phyloP scores from a whole-genome alignment of 2,888 invertebrate genomes.

The Aspidiotus rigidus region DNA sequence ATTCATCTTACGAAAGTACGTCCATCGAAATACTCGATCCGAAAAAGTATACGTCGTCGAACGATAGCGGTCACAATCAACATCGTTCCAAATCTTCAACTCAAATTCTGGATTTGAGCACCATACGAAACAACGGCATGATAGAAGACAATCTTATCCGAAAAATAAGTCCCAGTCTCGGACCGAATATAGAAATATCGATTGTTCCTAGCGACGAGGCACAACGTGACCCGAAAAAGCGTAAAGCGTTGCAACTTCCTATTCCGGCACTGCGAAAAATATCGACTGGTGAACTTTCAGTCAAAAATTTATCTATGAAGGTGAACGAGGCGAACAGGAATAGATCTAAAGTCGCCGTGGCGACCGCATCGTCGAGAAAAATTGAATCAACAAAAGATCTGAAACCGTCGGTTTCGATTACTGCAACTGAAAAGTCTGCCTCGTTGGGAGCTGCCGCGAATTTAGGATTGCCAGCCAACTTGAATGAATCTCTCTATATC shows the following conservation, averaged over 20 bases:
- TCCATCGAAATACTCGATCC: constrained; percentile 19
- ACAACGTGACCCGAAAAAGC: constrained; percentile 16
- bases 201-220: constrained; percentile 7
- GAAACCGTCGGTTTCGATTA: background rate
- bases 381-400: background rate
- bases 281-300: constrained; percentile 25
- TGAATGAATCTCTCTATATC: constrained; percentile 12
- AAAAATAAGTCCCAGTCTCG: constrained; percentile 24
- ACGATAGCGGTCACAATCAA: background rate
- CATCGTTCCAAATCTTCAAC: background rate
- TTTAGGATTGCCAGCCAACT: background rate
- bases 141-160: constrained; percentile 15
- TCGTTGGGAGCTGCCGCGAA: background rate
- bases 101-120: constrained; percentile 25
- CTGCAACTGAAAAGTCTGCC: background rate
- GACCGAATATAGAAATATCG: constrained; percentile 28
- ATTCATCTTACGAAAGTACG: constrained; percentile 20
- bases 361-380: background rate
- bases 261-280: constrained; percentile 26
- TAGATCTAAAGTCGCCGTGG: background rate
- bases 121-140: constrained; percentile 3
- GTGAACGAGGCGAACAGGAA: background rate
- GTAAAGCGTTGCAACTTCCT: constrained; percentile 17
- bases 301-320: constrained; percentile 15
- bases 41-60: background rate